Conservation (phyloP, 2,888 invertebrate species). For the Helobdella robusta region DNA sequence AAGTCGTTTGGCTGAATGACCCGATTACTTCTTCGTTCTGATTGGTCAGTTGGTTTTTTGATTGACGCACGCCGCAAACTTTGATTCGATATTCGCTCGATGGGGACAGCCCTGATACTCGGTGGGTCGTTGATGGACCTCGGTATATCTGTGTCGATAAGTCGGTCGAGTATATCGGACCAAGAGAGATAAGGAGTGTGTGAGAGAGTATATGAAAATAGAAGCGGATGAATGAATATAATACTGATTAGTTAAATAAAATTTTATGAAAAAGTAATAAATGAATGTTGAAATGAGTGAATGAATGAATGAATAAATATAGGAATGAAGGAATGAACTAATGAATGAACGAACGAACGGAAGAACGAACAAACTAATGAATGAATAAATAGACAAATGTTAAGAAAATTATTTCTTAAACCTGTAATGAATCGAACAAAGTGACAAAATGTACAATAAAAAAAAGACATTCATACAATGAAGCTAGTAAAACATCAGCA, state of each 20-base stretch:
- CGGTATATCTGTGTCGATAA: conserved; percentile 49
- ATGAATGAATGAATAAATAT: no score
- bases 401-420: no score
- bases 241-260: neutral
- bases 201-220: neutral
- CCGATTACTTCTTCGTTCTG: conserved; percentile 27
- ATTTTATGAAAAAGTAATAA: neutral
- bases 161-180: neutral
- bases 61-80: conserved; percentile 64
- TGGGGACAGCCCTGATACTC: conserved; percentile 60
- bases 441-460: no score
- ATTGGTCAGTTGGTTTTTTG: conserved; percentile 42
- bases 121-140: conserved; percentile 52
- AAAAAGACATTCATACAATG: no score
- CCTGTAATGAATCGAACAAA: no score
- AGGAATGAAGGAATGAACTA: no score
- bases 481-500: no score
- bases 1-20: conserved; percentile 55
- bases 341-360: no score
- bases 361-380: no score
- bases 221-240: neutral
- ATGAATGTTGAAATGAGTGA: no score
- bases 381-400: neutral
- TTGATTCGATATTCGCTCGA: conserved; percentile 68
- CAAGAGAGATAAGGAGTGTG: conserved; percentile 1